Evolutionary conservation across 2,888 invertebrate species (phyloP), one percentile per base, ranked within the genome.

Genomic region (Iphiclides podalirius): DNA sequence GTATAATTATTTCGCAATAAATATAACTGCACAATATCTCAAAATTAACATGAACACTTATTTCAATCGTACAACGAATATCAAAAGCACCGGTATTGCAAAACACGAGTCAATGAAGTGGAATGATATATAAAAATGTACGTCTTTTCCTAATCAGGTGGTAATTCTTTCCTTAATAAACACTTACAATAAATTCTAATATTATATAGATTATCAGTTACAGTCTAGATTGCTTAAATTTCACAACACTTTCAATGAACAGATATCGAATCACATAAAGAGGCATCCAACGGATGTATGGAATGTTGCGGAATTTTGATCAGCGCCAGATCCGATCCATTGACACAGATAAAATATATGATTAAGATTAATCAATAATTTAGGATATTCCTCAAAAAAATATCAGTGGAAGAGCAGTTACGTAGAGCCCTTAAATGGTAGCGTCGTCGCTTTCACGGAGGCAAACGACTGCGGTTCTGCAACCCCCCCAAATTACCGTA

Each of bases 1-100:
- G 33, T 26, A 50, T 38, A 31, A 39, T 39, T 20, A 17, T 13
- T 14, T 26, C 8, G 15, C 15, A 39, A 49, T 39, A 50, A 49
- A 50, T 44, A 50, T 31, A 50, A 26, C 33, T 35, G 44, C 44
- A 50, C 41, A 42, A 42, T n/a, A 43, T 40, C 44, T 40, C 11
- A 44, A 44, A 28, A 44, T 50, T 39, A 49, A 49, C 43, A 26
- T 43, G 13, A 15, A 39, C 28, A 33, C 13, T 12, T 15, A 26
- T 42, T 28, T 11, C 31, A 12, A 31, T n/a, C 31, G n/a, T 31
- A 49, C 49, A 49, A 49, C 34, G 9, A 28, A 35, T 6, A 6
- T 23, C 33, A 43, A 38, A 41, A 49, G 38, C 49, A 44, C 44
- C 49, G 43, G 15, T 39, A 14, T 34, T 38, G 20, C 13, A 33